Conservation (phyloP, 2,888 invertebrate species). For the Polylopha cassiicola region DNA sequence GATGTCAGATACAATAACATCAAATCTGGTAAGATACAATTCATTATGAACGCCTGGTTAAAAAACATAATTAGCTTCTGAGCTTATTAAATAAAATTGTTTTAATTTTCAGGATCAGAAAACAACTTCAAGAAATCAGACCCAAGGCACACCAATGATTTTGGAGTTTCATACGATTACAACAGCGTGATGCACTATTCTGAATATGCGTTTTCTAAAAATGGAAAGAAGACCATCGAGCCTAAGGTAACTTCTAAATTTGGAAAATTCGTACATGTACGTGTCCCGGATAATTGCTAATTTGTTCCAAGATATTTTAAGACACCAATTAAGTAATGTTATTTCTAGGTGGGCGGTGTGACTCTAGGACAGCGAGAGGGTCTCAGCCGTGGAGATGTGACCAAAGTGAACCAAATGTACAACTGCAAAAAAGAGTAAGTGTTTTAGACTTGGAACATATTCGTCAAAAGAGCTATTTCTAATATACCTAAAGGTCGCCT, state of each 20-base stretch:
- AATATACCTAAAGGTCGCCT: no score
- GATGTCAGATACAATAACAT: constrained; percentile 83
- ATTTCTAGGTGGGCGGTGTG: constrained; percentile 49
- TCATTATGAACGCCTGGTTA: no score
- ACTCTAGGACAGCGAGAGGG: constrained; percentile 85
- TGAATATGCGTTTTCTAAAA: constrained; percentile 84
- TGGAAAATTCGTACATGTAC: no score
- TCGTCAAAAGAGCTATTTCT: no score
- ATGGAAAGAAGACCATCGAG: constrained; percentile 83
- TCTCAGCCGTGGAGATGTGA: constrained; percentile 83
- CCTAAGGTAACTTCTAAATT: constrained; percentile 79
- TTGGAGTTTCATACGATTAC: constrained; percentile 86
- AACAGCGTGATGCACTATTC: constrained; percentile 92
- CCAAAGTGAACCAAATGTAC: constrained; percentile 87
- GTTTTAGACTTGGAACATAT: no score
- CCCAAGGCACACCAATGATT: constrained; percentile 75
- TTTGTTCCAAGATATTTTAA: no score
- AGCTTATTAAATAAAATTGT: constrained; percentile 7
- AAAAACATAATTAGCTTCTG: constrained; percentile 2
- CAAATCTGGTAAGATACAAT: constrained; percentile 65
- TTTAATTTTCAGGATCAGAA: constrained; percentile 67
- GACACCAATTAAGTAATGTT: no score
- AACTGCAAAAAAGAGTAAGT: constrained; percentile 78
- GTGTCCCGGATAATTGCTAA: no score
- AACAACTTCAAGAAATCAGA: constrained; percentile 84